Evolutionary conservation across 2,113 vertebrate genomes (phyloP).

Genomic region (Prionailurus bengalensis): DNA sequence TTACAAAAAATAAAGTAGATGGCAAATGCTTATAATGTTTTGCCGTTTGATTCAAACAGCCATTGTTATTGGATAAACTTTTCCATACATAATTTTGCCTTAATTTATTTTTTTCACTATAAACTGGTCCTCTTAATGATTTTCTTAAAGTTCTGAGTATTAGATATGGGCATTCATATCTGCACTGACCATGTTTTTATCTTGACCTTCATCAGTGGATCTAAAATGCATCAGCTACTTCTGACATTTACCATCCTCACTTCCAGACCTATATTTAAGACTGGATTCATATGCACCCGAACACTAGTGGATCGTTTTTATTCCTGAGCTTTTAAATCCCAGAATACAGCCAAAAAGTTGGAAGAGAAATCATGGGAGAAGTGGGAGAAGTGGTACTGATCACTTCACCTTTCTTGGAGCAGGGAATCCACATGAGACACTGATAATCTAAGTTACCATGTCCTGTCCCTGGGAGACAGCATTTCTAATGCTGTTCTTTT

Average conservation of each 20-base stretch:
- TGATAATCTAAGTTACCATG: background rate
- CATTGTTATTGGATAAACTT: background rate
- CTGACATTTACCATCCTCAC: background rate
- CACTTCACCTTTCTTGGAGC: background rate
- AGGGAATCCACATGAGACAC: background rate
- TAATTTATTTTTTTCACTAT: background rate
- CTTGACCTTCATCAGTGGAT: background rate
- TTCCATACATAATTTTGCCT: background rate
- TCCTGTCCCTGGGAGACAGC: background rate
- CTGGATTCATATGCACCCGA: background rate
- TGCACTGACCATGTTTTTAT: background rate
- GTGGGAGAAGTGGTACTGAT: background rate
- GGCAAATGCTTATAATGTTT: background rate
- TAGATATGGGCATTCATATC: background rate
- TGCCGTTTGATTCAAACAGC: background rate
- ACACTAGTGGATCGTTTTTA: background rate
- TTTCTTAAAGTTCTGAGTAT: background rate
- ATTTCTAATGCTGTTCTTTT: constrained; percentile 37
- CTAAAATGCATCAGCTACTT: background rate
- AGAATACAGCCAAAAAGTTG: background rate
- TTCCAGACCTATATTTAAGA: background rate
- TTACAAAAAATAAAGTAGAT: background rate
- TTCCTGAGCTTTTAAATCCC: background rate
- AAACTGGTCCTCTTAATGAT: background rate
- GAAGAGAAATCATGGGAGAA: background rate